Conservation (phyloP, 2,888 invertebrate genomes). For the Dicycla oo region DNA sequence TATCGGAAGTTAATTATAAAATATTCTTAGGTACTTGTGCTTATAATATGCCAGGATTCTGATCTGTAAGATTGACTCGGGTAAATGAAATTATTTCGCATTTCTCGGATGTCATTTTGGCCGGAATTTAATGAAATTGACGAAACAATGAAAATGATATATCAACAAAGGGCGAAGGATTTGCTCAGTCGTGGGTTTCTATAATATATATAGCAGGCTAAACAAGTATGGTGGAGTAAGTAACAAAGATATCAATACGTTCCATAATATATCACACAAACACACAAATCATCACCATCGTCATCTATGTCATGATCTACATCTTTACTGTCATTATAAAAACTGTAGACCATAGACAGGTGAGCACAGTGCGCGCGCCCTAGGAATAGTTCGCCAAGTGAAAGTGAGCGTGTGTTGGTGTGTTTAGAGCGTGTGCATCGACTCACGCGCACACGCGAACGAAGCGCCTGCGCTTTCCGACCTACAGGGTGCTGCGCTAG, state of each 20-base stretch:
- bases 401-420: slow-evolving; percentile 86
- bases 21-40: neutral
- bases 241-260: neutral
- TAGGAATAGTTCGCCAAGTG: slow-evolving; percentile 88
- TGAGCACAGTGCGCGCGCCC: slow-evolving; percentile 67
- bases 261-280: neutral
- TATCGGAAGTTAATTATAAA: slow-evolving; percentile 19
- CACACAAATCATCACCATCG: neutral
- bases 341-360: slow-evolving; percentile 26
- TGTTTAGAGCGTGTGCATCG: slow-evolving; percentile 71
- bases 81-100: neutral
- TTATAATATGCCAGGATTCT: neutral
- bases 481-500: slow-evolving; percentile 71
- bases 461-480: slow-evolving; percentile 72
- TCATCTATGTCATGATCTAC: neutral
- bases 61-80: slow-evolving; percentile 13
- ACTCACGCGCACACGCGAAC: slow-evolving; percentile 65
- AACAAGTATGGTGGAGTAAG: neutral
- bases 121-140: neutral
- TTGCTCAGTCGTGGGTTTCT: neutral
- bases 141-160: neutral
- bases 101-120: neutral
- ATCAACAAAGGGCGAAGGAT: neutral
- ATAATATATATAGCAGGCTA: neutral
- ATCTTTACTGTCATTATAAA: slow-evolving; percentile 10